phyloP scores from a whole-genome alignment of 1,140 invertebrate species.

The Chionoecetes opilio region DNA sequence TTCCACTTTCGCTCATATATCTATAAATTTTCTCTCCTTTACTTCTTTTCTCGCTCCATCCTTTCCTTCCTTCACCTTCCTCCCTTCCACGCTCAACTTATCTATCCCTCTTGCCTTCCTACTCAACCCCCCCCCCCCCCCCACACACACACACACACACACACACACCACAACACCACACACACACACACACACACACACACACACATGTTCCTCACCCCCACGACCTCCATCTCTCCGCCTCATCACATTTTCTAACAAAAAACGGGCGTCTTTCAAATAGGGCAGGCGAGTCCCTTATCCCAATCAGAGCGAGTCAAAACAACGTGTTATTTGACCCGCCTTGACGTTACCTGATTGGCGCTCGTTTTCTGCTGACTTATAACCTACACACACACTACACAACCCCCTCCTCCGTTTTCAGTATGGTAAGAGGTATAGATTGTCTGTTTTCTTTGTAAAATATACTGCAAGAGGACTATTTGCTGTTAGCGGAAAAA shows the following conservation, averaged over 20 bases:
- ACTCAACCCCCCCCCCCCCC: not conserved
- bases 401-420: too few species aligned
- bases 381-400: too few species aligned
- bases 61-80: not conserved
- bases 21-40: not conserved
- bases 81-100: not conserved
- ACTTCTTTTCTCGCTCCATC: not conserved
- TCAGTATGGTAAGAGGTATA: too few species aligned
- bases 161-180: not conserved
- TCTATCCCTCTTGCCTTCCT: not conserved
- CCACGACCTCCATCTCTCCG: not conserved
- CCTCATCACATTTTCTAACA: not conserved
- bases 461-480: too few species aligned
- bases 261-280: not conserved
- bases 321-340: not conserved
- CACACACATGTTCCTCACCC: not conserved
- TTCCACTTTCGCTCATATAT: not conserved
- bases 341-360: too few species aligned
- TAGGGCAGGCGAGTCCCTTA: not conserved
- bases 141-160: not conserved
- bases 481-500: too few species aligned
- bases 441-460: too few species aligned
- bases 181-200: too few species aligned
- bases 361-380: too few species aligned
- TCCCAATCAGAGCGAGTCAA: not conserved